A percentile compares a stretch with the other conserved stretches of the same genome.
phyloP scores from a whole-genome alignment of 1,140 invertebrate genomes.

The Papilio aristodemus region DNA sequence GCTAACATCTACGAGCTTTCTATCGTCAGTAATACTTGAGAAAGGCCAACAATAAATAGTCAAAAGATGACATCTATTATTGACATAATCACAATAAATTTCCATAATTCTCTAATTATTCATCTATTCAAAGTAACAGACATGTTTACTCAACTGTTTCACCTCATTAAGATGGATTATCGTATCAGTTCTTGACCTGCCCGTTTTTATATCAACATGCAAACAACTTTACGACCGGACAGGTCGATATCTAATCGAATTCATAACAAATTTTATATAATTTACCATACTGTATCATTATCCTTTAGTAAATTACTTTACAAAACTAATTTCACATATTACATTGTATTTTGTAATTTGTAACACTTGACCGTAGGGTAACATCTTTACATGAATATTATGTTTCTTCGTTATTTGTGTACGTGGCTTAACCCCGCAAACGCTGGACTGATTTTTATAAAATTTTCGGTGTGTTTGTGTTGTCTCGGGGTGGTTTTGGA shows the following conservation, averaged over 20 bases:
- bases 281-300: no score
- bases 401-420: no score
- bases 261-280: not conserved
- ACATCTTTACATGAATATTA: no score
- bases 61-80: not conserved
- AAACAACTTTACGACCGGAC: conserved; percentile 22
- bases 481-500: no score
- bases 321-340: no score
- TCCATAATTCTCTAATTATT: not conserved
- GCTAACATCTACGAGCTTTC: not conserved
- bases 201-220: not conserved
- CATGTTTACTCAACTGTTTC: not conserved
- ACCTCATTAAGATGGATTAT: conserved; percentile 9
- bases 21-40: not conserved
- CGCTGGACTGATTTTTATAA: no score
- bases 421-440: no score
- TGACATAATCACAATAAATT: not conserved
- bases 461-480: no score
- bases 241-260: not conserved
- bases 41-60: not conserved
- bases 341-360: no score
- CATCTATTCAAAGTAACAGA: not conserved
- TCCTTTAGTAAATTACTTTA: no score
- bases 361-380: no score
- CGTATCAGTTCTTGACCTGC: conserved; percentile 11